Base-by-base conservation (phyloP, 92 coral and sea anemone genomes). In the Parazoanthus darwini region DNA sequence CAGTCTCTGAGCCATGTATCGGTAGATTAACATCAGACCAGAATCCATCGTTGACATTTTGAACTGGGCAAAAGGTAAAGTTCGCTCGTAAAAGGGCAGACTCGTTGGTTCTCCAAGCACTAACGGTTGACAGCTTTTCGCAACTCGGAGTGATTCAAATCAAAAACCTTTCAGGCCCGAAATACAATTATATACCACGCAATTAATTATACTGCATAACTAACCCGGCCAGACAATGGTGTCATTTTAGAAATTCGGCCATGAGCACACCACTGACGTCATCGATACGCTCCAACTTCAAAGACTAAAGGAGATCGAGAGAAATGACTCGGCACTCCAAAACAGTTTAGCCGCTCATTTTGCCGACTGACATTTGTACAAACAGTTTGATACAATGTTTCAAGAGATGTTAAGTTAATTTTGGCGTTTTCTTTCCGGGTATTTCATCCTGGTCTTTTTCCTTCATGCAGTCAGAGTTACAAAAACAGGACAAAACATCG, bases 41-140 rank as follows among this genome's bases (percentile, higher is more conserved):
- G 33, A 39, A 25, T 70, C 46, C 65, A 43, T 39, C 43, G 71
- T 59, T 71, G 87, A 84, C 87, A 84, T 84, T 42, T 46, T 51
- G 78, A 44, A 39, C 9, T 66, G 0, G 79, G 35, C 25, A 23
- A 9, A 29, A 22, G 29, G 54, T 72, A 39, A 54, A 80, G 70
- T 33, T 43, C 72, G 35, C 15, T 22, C 15, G 72, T 58, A 25
- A 58, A 36, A 8, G 44, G 8, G 7, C 8, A 38, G 15, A n/a
- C 71, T 3, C 66, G 56, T 22, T 35, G 25, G 63, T 26, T 73
- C 22, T 43, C 15, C 66, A 25, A 25, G 33, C 22, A 20, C 33
- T 37, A 3, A 39, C 79, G 22, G 26, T 76, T 63, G 33, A 29
- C 33, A 8, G 25, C 79, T 38, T 51, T 20, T 36, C 10, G 16